Evolutionary conservation across 2,113 vertebrate genomes (phyloP).

Genomic region (Lampris megalopsis): DNA sequence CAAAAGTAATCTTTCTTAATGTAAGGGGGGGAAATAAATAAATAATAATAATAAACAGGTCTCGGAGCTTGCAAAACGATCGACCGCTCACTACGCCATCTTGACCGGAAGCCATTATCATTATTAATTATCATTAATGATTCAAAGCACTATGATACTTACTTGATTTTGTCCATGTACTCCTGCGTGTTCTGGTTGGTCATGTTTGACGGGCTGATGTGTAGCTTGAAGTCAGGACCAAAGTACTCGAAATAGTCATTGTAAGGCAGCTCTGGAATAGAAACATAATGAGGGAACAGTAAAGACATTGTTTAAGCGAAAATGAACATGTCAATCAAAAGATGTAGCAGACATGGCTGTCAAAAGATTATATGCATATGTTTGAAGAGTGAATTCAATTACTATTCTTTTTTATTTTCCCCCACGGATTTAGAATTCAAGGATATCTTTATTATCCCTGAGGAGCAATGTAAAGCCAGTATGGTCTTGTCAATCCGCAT

Average conservation of each 20-base stretch:
- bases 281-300: neutral
- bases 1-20: no score
- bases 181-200: constrained; percentile 97
- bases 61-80: no score
- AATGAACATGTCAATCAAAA: neutral
- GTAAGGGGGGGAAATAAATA: no score
- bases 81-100: no score
- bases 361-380: neutral
- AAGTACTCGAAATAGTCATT: constrained; percentile 98
- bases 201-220: constrained; percentile 98
- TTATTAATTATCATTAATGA: neutral
- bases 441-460: no score
- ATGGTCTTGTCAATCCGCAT: no score
- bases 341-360: neutral
- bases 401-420: neutral
- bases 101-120: no score
- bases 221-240: constrained; percentile 95
- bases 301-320: neutral
- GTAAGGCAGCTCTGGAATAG: constrained; percentile 87
- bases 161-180: constrained; percentile 95
- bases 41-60: no score
- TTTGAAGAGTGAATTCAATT: constrained; percentile 19
- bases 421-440: no score
- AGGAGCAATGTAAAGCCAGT: no score
- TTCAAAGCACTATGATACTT: neutral